These are phyloP conservation scores for Ichneumoninae sp. DNA, from an alignment of 2,888 invertebrate species.

Conservation along the genomic window DNA sequence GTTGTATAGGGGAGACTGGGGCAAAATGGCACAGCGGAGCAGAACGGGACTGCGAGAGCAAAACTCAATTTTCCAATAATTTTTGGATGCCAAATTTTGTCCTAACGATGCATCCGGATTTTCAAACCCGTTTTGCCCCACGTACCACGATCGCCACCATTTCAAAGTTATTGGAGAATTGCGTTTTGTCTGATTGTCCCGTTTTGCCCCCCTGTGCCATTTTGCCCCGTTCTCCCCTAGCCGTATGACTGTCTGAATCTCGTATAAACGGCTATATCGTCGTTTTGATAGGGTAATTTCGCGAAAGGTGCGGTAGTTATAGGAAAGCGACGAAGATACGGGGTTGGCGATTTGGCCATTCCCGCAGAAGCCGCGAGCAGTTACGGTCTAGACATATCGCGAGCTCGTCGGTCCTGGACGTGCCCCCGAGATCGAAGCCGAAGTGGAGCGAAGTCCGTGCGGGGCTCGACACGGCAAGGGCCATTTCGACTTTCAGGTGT, in stretches of 20 bases:
- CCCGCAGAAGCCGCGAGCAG: slow-evolving; percentile 44
- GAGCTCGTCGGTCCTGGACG: not conserved
- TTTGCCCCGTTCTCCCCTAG: too few species aligned
- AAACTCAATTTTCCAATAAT: too few species aligned
- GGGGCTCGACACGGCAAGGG: slow-evolving; percentile 39
- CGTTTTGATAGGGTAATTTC: slow-evolving; percentile 79
- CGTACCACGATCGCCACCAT: too few species aligned
- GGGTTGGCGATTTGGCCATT: slow-evolving; percentile 77
- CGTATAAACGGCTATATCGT: slow-evolving; percentile 62
- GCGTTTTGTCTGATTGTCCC: too few species aligned
- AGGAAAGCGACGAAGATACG: slow-evolving; percentile 65
- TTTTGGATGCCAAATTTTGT: too few species aligned
- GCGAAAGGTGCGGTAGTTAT: slow-evolving; percentile 67
- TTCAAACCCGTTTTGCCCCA: too few species aligned
- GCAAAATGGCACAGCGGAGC: too few species aligned
- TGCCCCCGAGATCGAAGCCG: slow-evolving; percentile 36
- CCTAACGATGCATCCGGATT: too few species aligned
- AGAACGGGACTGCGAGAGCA: too few species aligned
- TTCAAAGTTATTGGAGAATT: too few species aligned
- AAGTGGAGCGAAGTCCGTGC: slow-evolving; percentile 11
- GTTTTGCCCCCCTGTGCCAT: too few species aligned
- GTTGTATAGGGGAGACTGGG: too few species aligned
- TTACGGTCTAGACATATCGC: slow-evolving; percentile 79
- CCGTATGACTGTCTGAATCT: not conserved
- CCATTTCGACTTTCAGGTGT: slow-evolving; percentile 81